Percentiles rank a stretch among this genome's conserved stretches.
Evolutionary conservation across 23 tunicate genomes (phyloP).

Genomic region (Ciona savignyi): DNA sequence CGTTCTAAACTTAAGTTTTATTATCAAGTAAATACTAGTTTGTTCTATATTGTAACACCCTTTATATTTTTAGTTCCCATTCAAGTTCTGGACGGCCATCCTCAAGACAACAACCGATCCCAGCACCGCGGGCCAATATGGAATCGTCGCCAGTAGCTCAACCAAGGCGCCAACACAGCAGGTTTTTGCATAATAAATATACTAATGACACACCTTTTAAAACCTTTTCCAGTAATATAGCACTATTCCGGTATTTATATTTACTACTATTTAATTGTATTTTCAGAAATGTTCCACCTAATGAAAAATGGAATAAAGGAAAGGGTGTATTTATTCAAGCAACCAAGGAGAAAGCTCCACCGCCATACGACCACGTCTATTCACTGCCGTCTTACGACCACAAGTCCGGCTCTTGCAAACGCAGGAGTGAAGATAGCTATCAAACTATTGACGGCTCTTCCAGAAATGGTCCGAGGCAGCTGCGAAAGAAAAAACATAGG

Average conservation of each 20-base stretch:
- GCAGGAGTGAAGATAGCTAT: neutral
- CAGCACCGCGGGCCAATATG: too few species aligned
- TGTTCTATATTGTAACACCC: too few species aligned
- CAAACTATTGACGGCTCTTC: neutral
- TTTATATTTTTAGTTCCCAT: too few species aligned
- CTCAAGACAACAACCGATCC: too few species aligned
- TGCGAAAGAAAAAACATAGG: slow-evolving; percentile 8
- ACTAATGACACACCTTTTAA: too few species aligned
- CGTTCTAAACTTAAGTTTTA: too few species aligned
- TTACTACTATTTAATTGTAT: neutral
- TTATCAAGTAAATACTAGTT: too few species aligned
- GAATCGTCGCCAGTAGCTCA: too few species aligned
- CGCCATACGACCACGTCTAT: slow-evolving; percentile 29
- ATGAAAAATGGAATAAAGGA: neutral
- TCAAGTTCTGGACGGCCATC: too few species aligned
- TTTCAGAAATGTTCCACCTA: slow-evolving; percentile 41
- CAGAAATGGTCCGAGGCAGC: slow-evolving; percentile 16
- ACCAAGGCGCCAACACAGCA: too few species aligned
- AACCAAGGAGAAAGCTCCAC: neutral
- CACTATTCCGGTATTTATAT: neutral
- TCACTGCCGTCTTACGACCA: slow-evolving; percentile 10
- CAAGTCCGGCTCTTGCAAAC: neutral
- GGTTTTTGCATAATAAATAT: too few species aligned
- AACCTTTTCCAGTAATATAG: too few species aligned
- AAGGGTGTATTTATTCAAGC: neutral